Percentiles rank a stretch among this genome's conserved stretches.
Evolutionary conservation across 2,888 invertebrate species (phyloP).

Genomic region (Ochropleura plecta): DNA sequence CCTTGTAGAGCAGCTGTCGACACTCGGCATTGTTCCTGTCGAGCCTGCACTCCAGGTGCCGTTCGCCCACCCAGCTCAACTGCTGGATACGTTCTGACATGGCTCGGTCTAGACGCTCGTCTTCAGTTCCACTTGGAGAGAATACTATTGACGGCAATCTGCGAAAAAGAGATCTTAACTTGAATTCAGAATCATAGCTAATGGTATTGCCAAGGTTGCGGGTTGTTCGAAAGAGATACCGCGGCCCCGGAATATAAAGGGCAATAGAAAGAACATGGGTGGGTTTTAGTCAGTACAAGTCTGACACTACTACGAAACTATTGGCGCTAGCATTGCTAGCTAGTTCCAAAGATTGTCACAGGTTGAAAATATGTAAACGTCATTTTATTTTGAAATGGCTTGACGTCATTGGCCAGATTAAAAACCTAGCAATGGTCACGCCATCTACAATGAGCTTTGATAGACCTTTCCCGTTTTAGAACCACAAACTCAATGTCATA

Average conservation of each 20-base stretch:
- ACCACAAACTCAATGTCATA: too few species aligned
- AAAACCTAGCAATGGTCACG: not conserved
- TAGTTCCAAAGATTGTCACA: not conserved
- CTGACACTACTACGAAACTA: not conserved
- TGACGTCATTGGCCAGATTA: not conserved
- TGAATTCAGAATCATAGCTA: not conserved
- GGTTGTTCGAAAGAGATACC: too few species aligned
- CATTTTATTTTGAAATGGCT: not conserved
- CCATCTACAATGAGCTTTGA: too few species aligned
- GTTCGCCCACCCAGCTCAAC: conserved; percentile 98
- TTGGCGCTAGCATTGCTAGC: too few species aligned
- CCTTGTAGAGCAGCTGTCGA: conserved; percentile 97
- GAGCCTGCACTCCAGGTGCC: conserved; percentile 97
- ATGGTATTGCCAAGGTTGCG: too few species aligned
- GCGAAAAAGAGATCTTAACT: not conserved
- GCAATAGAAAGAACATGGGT: too few species aligned
- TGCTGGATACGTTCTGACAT: conserved; percentile 98
- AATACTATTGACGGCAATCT: conserved; percentile 92
- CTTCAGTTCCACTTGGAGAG: conserved; percentile 96
- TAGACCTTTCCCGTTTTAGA: too few species aligned
- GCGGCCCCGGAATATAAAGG: too few species aligned
- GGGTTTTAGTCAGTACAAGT: too few species aligned
- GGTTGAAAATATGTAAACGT: not conserved
- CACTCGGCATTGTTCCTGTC: conserved; percentile 96
- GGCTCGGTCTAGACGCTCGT: conserved; percentile 98